phyloP scores from a whole-genome alignment of 2,113 vertebrate species.

The Myotis brandtii region DNA sequence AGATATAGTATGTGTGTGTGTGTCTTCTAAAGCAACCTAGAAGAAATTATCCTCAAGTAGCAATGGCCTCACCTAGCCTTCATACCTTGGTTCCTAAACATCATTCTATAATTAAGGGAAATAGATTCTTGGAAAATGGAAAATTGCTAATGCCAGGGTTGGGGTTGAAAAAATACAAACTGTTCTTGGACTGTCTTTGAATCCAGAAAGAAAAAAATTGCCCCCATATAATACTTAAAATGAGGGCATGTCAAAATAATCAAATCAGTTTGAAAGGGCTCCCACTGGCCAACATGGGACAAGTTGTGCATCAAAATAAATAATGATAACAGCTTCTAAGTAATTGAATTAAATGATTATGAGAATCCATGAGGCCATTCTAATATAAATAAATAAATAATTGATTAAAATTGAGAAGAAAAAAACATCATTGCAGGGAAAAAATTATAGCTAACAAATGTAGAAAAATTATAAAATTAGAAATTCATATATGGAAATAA shows the following conservation, averaged over 20 bases:
- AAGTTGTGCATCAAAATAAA: conserved; percentile 26
- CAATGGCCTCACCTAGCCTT: neutral
- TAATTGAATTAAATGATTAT: neutral
- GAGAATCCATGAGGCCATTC: neutral
- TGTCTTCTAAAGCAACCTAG: neutral
- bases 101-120: neutral
- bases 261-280: neutral
- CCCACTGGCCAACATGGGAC: neutral
- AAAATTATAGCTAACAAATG: conserved; percentile 8
- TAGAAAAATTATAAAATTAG: neutral
- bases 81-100: neutral
- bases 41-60: neutral
- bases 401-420: neutral
- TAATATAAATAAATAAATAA: neutral
- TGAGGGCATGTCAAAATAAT: conserved; percentile 5
- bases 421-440: neutral
- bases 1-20: too few relatives aligned
- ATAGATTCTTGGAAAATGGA: neutral
- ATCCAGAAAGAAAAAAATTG: neutral
- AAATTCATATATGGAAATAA: neutral
- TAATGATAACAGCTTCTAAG: neutral
- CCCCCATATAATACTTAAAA: neutral
- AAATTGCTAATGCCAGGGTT: neutral
- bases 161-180: neutral
- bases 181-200: neutral